These are phyloP conservation scores for Vulpes vulpes DNA, from an alignment of 2,113 vertebrate species.

Conservation along the genomic window DNA sequence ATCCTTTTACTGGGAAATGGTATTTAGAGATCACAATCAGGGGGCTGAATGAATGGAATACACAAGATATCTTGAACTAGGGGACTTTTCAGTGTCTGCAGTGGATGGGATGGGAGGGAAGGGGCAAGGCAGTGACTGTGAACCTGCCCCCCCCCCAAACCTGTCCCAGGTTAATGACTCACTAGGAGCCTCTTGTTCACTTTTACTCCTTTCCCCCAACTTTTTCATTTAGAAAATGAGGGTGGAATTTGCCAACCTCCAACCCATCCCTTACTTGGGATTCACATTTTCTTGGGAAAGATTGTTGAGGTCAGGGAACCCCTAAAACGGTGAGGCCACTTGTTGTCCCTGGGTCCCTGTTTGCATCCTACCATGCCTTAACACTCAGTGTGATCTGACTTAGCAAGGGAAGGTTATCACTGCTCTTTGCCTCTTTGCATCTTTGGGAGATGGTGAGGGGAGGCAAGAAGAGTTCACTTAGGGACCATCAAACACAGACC, in stretches of 20 bases:
- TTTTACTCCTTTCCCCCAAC: not conserved
- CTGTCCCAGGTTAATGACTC: not conserved
- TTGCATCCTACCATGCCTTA: not conserved
- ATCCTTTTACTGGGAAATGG: not conserved
- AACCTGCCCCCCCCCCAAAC: not conserved
- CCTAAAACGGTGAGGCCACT: not conserved
- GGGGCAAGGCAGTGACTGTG: not conserved
- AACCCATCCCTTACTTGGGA: not conserved
- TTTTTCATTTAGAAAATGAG: not conserved
- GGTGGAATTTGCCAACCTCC: not conserved
- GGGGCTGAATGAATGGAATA: not conserved
- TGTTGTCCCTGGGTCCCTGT: fast-evolving
- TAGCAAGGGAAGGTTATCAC: not conserved
- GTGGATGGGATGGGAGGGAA: not conserved
- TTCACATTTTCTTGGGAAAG: not conserved
- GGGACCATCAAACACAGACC: slow-evolving; percentile 46
- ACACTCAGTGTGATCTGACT: not conserved
- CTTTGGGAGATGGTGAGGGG: not conserved
- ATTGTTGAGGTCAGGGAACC: not conserved
- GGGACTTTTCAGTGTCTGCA: not conserved
- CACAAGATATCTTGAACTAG: not conserved
- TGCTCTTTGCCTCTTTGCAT: not conserved
- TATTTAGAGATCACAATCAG: not conserved
- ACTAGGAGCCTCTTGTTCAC: not conserved
- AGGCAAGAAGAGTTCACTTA: not conserved